phyloP scores from a whole-genome alignment of 2,113 vertebrate species.

The Nettapus auritus region DNA sequence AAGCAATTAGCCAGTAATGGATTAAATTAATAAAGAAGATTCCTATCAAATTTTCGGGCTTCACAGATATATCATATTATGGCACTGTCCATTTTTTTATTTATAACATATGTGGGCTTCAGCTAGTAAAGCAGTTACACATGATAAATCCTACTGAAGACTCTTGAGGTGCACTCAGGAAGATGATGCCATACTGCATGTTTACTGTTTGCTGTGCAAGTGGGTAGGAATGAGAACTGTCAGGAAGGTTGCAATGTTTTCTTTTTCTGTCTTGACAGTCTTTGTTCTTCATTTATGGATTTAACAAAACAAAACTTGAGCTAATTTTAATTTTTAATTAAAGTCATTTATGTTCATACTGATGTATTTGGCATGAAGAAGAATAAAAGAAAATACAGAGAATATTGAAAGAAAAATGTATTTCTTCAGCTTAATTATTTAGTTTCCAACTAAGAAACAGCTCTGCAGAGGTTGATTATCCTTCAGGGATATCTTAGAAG shows the following conservation, averaged over 20 bases:
- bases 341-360: constrained; percentile 32
- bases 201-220: neutral
- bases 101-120: too few relatives aligned
- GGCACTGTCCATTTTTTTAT: neutral
- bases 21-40: constrained; percentile 50
- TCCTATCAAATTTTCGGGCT: neutral
- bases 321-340: constrained; percentile 58
- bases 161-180: neutral
- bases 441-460: constrained; percentile 75
- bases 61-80: neutral
- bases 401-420: constrained; percentile 67
- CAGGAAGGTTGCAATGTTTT: constrained; percentile 8
- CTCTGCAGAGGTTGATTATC: constrained; percentile 74
- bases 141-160: neutral
- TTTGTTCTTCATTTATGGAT: constrained; percentile 30
- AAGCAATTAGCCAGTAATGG: constrained; percentile 31
- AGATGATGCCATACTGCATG: neutral
- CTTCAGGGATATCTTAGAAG: constrained; percentile 79
- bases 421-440: constrained; percentile 78
- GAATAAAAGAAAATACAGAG: constrained; percentile 34
- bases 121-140: too few relatives aligned
- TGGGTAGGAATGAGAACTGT: neutral
- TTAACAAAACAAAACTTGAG: constrained; percentile 38
- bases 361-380: neutral
- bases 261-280: neutral